These are phyloP conservation scores for Gadopsis marmoratus DNA, from an alignment of 2,797 vertebrate species.

Conservation along the genomic window DNA sequence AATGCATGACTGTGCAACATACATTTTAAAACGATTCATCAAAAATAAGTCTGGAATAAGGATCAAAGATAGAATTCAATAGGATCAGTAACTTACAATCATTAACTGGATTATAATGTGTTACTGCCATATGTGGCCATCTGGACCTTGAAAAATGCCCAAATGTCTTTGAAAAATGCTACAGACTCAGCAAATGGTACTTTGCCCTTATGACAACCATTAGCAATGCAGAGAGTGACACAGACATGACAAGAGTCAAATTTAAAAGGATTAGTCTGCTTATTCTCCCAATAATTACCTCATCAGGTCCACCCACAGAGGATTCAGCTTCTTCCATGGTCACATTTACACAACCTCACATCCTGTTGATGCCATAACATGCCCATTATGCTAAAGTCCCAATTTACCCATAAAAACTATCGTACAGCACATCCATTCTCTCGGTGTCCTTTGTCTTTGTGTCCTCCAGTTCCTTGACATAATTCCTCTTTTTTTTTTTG, in stretches of 20 bases:
- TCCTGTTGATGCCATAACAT: constrained; percentile 35
- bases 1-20: neutral
- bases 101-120: neutral
- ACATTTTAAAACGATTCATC: neutral
- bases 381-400: constrained; percentile 56
- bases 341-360: constrained; percentile 54
- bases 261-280: constrained; percentile 59
- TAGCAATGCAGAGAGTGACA: neutral
- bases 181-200: neutral
- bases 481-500: neutral
- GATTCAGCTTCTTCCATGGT: constrained; percentile 37
- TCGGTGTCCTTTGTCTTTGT: neutral
- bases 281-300: constrained; percentile 59
- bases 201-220: too few relatives aligned
- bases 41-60: neutral
- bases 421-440: neutral
- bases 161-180: neutral
- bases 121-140: neutral
- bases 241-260: constrained; percentile 41
- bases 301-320: constrained; percentile 37
- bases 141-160: too few relatives aligned
- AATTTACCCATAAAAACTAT: constrained; percentile 52
- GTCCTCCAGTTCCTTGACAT: neutral
- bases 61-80: neutral
- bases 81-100: neutral